Base-by-base conservation (phyloP, 2,888 invertebrate genomes). In the Drosophila mercatorum region DNA sequence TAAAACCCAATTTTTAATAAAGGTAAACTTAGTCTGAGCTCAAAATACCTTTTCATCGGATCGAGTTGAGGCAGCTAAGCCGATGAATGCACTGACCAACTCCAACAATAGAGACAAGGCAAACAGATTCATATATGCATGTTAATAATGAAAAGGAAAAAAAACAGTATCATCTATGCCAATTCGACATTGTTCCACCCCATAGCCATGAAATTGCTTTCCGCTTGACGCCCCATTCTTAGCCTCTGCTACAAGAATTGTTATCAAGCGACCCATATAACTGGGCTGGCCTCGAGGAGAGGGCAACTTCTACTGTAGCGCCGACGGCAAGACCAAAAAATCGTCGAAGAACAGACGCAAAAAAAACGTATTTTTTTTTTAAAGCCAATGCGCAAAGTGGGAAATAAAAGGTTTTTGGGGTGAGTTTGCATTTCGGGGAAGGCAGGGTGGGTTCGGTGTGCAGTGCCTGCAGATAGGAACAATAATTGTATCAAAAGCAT, bases 401-500 rank as follows among this genome's bases (percentile, higher is more conserved):
- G 58, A 49, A 70, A 57, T 22, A 52, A 70, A 49, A 60, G 53
- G 63, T 59, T 63, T 53, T 69, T 49, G 69, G 75, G 78, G 74
- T 75, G 75, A 58, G 61, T 71, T 38, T 46, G 51, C 36, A 44
- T 53, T 60, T 62, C 47, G 57, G 61, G 59, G 58, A 51, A 34
- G 5, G 64, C 49, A 80, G 84, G 67, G 79, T 71, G 80, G 75
- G 61, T 81, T 76, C 68, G n/a, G 68, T 44, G 41, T 69, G 53
- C 83, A 83, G 72, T 70, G 84, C 85, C 88, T 81, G 84, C 78
- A 88, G 84, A 85, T 85, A 85, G 88, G 88, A 83, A 88, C 84
- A 85, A 86, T 89, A 90, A 92, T 91, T 90, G 92, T 93, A 93
- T 93, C 93, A 92, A 92, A 92, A 90, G 92, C 92, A 93, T 93